Base-by-base conservation (phyloP, 2,113 vertebrate species). In the Oplegnathus fasciatus region DNA sequence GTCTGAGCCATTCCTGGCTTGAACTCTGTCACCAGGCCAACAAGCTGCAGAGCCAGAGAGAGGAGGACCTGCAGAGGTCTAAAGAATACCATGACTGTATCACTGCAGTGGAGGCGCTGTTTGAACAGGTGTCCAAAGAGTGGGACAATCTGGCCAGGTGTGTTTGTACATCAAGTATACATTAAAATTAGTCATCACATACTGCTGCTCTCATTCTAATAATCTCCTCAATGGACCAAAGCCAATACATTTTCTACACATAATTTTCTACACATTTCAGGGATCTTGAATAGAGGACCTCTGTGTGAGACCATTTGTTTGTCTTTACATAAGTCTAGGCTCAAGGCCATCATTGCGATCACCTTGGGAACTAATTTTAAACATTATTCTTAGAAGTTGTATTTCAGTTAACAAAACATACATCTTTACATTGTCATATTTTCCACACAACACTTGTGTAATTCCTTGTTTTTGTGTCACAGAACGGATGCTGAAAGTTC, bases 61-160 rank as follows among this genome's bases (percentile, higher is more conserved):
- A 98, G 79, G 96, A 97, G 84, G 98, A 98, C 84, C 95, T 98
- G 32, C 97, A 96, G 91, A 96, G 97, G 82, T 96, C 97, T 0
- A 93, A 87, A 34, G 96, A 97, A 79, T 99, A 99, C 90, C 98
- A 98, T 0, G 94, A 96, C 77, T 92, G 94, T 3, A 96, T 98
- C 79, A 93, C 92, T 44, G 90, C 96, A 0, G 95, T 98, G 26
- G 98, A 99, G 90, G 92, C 85, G 37, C 95, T 98, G 86, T 97
- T 99, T 78, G 97, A 98, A 90, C 97, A 97, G 60, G 96, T 98
- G 91, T 98, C 97, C 60, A 97, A 96, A 69, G 97, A 99, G 84
- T 99, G 98, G 98, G 98, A 99, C 93, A 97, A 96, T 86, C 90
- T 99, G 84, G 97, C 97, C 92, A 98, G 98, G 98, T 98, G 92